Evolutionary conservation across 2,888 invertebrate genomes (phyloP), one percentile per base, ranked within the genome.

Genomic region (Cephus pygmeus): DNA sequence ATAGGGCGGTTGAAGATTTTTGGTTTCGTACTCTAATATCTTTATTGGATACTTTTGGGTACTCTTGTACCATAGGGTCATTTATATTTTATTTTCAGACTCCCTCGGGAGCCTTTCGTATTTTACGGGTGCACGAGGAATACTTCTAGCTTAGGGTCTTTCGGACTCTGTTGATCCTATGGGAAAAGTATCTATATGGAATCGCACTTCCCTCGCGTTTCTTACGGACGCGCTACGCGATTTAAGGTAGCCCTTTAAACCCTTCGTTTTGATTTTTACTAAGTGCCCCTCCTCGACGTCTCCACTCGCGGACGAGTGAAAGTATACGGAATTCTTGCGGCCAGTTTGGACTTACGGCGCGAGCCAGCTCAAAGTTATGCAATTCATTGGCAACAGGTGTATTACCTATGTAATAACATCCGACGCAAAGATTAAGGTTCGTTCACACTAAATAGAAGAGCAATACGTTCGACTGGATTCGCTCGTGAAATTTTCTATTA

Each of bases 311-410:
- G 77, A 79, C 81, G 85, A 90, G 90, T 89, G 90, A 90, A 90
- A 90, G 90, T 89, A 87, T 84, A 82, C 83, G 87, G 88, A 90
- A 88, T 88, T 88, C 87, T 86, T 87, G 84, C 85, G 85, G 85
- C 84, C 85, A 85, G 86, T 83, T 83, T 82, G 83, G 83, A 80
- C 80, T 81, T 80, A 79, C 34, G 76, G 83, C 80, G 83, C 34
- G 74, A 74, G 36, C 23, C 31, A 81, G 81, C 81, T 79, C 77
- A 76, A 80, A 81, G 80, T 86, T 86, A 85, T 86, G 86, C 85
- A 86, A 86, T 80, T 76, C 85, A 85, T 81, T 76, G 85, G 85
- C 87, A 86, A 86, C 86, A 86, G 86, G 86, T 86, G 86, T 87
- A 86, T 86, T 82, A 82, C 82, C 81, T 81, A 84, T 82, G 83